phyloP scores from a whole-genome alignment of 1,140 invertebrate genomes.

The Phocides pigmalion region DNA sequence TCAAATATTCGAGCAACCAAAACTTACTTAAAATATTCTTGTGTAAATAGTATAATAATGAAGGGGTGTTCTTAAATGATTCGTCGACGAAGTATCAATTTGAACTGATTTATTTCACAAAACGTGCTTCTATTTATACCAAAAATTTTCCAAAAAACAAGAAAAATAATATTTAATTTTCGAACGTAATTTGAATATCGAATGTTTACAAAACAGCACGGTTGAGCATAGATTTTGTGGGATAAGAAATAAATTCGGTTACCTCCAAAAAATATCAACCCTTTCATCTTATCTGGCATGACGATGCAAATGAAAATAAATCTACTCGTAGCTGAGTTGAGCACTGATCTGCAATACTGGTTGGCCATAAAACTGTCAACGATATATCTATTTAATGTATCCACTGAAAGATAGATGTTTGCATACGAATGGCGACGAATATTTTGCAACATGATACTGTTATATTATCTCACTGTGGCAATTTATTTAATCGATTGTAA shows the following conservation, averaged over 20 bases:
- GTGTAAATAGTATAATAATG: too few species aligned
- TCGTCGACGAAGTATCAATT: too few species aligned
- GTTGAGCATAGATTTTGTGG: not conserved
- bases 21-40: too few species aligned
- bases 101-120: too few species aligned
- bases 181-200: not conserved
- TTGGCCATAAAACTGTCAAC: conserved; percentile 66
- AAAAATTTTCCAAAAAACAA: too few species aligned
- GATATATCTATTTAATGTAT: conserved; percentile 62
- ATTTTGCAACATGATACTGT: conserved; percentile 23
- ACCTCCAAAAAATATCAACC: conserved; percentile 33
- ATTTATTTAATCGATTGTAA: conserved; percentile 25
- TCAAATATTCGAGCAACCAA: too few species aligned
- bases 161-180: not conserved
- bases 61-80: too few species aligned
- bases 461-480: conserved; percentile 2
- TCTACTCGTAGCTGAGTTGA: conserved; percentile 41
- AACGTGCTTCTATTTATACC: too few species aligned
- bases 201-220: too few species aligned
- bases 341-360: conserved; percentile 48
- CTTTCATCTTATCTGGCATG: conserved; percentile 48
- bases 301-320: conserved; percentile 58
- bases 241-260: not conserved
- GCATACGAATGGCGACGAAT: conserved; percentile 34
- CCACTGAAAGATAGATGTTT: conserved; percentile 53